Percentiles rank a stretch among this genome's conserved stretches.
These are phyloP conservation scores for Rhea pennata DNA, from an alignment of 2,113 vertebrate genomes.

Conservation along the genomic window DNA sequence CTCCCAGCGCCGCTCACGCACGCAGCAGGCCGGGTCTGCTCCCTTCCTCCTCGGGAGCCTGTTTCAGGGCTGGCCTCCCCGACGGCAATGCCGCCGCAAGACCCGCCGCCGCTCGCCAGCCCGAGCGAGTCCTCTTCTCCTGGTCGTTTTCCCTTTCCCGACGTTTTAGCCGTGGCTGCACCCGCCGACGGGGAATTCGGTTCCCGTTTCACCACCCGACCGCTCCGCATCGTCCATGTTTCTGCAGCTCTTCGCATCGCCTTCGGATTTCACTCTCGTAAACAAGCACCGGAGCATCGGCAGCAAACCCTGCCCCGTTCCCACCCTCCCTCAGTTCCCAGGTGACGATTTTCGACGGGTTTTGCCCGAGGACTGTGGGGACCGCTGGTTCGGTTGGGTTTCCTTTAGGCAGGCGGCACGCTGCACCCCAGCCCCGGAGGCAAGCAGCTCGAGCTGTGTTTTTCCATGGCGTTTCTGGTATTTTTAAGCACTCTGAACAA, in stretches of 20 bases:
- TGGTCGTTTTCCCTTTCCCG: background rate
- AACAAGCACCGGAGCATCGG: background rate
- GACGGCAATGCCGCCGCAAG: no score
- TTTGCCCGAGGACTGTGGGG: background rate
- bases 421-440: accelerated
- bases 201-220: background rate
- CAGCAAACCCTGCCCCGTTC: background rate
- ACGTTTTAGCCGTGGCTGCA: no score
- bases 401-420: background rate
- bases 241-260: background rate
- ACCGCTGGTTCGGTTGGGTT: background rate
- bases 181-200: background rate
- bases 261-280: background rate
- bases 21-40: no score
- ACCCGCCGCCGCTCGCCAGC: no score
- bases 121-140: no score
- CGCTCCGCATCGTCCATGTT: background rate
- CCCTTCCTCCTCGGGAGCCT: no score
- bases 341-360: background rate
- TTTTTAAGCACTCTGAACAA: background rate
- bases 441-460: background rate
- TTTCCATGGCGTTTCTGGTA: background rate
- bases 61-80: no score
- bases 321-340: background rate
- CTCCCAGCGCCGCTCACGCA: no score